A percentile compares a stretch with the other conserved stretches of the same genome.
These are phyloP conservation scores for Manacus vitellinus DNA, from an alignment of 2,113 vertebrate genomes.

Conservation along the genomic window DNA sequence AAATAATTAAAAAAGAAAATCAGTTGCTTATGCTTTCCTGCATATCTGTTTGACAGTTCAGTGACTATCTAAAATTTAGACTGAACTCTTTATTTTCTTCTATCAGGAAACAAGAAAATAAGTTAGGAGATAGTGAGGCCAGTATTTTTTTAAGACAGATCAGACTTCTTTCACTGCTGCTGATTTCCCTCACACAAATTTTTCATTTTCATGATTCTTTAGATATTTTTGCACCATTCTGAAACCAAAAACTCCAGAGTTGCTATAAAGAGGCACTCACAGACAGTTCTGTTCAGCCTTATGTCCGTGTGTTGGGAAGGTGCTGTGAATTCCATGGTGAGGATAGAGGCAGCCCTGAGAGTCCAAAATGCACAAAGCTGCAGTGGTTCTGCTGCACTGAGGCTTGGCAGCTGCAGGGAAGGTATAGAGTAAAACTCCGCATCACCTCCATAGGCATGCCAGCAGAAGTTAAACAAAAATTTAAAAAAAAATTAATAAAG, in stretches of 20 bases:
- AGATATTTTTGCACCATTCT: not conserved
- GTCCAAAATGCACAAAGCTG: not conserved
- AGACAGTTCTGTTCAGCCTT: not conserved
- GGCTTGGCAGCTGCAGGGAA: not conserved
- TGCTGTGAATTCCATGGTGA: not conserved
- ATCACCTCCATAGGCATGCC: not conserved
- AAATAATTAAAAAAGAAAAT: not conserved
- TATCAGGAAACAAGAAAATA: not conserved
- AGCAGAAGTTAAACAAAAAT: not conserved
- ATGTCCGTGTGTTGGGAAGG: fast-evolving
- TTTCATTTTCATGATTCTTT: not conserved
- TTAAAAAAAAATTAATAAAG: not conserved
- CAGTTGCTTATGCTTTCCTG: not conserved
- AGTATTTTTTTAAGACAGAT: not conserved
- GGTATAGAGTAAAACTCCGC: not conserved
- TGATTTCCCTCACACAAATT: not conserved
- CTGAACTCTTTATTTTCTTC: not conserved
- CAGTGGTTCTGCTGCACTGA: slow-evolving; percentile 1
- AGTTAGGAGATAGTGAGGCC: not conserved
- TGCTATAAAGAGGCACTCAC: not conserved
- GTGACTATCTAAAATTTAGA: not conserved
- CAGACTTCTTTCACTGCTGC: not conserved
- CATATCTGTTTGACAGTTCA: not conserved
- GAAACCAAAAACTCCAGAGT: not conserved
- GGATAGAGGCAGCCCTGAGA: not conserved